Conservation (phyloP, 2,888 invertebrate species). For the Ganaspis brasiliensis region DNA sequence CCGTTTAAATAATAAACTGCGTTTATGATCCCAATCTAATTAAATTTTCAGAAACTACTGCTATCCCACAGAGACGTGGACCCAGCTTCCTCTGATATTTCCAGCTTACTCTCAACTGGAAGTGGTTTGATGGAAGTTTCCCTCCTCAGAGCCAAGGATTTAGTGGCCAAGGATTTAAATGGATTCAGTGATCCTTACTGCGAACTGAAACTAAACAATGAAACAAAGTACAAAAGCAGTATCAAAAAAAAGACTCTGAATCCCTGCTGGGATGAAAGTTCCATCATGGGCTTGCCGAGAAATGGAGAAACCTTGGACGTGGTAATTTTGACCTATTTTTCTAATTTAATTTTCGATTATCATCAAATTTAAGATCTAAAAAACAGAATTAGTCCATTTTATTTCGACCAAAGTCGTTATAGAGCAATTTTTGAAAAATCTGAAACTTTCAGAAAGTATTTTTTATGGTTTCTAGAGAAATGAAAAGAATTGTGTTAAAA, state of each 20-base stretch:
- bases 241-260: conserved; percentile 82
- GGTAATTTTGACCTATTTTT: conserved; percentile 69
- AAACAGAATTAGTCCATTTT: background rate
- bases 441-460: too few relatives aligned
- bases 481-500: too few relatives aligned
- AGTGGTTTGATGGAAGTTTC: conserved; percentile 81
- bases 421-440: too few relatives aligned
- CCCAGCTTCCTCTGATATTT: conserved; percentile 75
- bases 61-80: conserved; percentile 74
- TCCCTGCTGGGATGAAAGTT: conserved; percentile 82
- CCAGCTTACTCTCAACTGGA: conserved; percentile 77
- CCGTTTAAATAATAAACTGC: too few relatives aligned
- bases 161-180: conserved; percentile 82
- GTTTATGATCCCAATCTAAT: too few relatives aligned
- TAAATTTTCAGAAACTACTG: conserved; percentile 72
- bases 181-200: conserved; percentile 83
- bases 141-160: conserved; percentile 80
- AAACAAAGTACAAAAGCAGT: conserved; percentile 81
- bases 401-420: too few relatives aligned
- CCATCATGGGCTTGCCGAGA: conserved; percentile 81
- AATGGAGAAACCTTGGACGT: conserved; percentile 80
- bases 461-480: too few relatives aligned
- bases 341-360: too few relatives aligned
- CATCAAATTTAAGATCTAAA: too few relatives aligned
- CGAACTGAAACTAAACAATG: conserved; percentile 80